Evolutionary conservation across 2,888 invertebrate species (phyloP).

Genomic region (Tuberolachnus salignus): DNA sequence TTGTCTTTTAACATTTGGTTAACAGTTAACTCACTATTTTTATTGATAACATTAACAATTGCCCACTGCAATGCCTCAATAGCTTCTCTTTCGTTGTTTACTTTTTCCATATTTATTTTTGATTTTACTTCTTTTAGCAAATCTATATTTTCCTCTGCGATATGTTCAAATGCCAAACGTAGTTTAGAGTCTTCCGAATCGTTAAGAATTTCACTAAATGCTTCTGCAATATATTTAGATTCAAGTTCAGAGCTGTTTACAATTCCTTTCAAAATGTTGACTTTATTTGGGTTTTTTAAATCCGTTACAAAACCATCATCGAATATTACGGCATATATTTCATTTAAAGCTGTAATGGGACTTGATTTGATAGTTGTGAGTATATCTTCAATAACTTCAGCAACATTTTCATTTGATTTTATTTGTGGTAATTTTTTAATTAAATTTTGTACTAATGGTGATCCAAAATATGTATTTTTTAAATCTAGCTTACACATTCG

Average conservation of each 20-base stretch:
- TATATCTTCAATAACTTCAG: constrained; percentile 27
- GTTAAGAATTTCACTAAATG: constrained; percentile 64
- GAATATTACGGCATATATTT: constrained; percentile 41
- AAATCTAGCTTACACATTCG: constrained; percentile 47
- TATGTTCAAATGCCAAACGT: constrained; percentile 71
- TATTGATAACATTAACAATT: constrained; percentile 71
- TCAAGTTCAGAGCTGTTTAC: constrained; percentile 61
- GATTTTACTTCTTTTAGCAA: constrained; percentile 67
- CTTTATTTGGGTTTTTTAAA: constrained; percentile 62
- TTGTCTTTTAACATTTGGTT: constrained; percentile 67
- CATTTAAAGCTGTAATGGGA: constrained; percentile 41
- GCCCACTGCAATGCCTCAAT: constrained; percentile 72
- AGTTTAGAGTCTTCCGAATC: constrained; percentile 66
- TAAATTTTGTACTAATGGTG: constrained; percentile 40
- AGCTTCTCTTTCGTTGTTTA: constrained; percentile 71
- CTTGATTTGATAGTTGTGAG: constrained; percentile 16
- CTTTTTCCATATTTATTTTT: constrained; percentile 65
- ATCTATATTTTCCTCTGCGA: constrained; percentile 69
- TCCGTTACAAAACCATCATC: constrained; percentile 41
- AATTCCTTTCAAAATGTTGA: constrained; percentile 64
- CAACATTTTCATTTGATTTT: constrained; percentile 45
- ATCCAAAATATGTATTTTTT: constrained; percentile 46
- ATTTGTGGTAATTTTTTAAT: constrained; percentile 35
- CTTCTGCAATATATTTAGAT: constrained; percentile 49
- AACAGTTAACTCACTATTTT: constrained; percentile 69